Evolutionary conservation across 2,888 invertebrate species (phyloP), one percentile per base, ranked within the genome.

Genomic region (Thecocarcelia acutangulata): DNA sequence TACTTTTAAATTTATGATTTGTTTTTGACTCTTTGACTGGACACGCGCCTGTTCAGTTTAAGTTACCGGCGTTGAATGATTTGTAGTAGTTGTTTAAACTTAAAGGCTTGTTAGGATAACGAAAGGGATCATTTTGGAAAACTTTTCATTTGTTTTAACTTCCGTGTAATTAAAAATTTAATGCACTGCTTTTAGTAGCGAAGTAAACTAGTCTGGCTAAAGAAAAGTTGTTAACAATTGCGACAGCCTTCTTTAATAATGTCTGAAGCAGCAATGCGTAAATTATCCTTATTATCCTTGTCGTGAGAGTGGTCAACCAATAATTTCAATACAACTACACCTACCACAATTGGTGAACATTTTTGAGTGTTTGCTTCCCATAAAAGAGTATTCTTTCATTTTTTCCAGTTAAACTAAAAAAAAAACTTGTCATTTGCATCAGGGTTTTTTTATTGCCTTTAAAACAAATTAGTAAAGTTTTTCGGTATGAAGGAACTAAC

Each of bases 271-370:
- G 70, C 74, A 80, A 70, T 69, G 74, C 56, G 68, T 78, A 72
- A 64, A 70, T 68, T 68, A 82, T 82, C 74, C 78, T 82, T 82
- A 79, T 82, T 78, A 82, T 82, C 82, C 78, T 78, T 78, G 58
- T 82, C 73, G 77, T 69, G 68, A 72, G 50, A 81, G 73, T 81
- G 77, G 77, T 73, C 77, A 77, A 37, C 63, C 68, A 81, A 77
- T 73, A 54, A 50, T 68, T 50, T 63, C 28, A 61, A 54, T 12
- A 63, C 44, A 54, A 61, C 61, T 46, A 61, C 44, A 69, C 56
- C 44, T 56, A 69, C 69, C 13, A 56, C 33, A 48, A 63, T 63
- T 46, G 72, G 50, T 40, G 21, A 68, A 69, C 63, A 64, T 24
- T 40, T 46, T 79, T 59, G 13, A 3, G 56, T 52, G 68, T 17